Evolutionary conservation across 2,888 invertebrate genomes (phyloP), one percentile per base, ranked within the genome.

Genomic region (Vanessa cardui): DNA sequence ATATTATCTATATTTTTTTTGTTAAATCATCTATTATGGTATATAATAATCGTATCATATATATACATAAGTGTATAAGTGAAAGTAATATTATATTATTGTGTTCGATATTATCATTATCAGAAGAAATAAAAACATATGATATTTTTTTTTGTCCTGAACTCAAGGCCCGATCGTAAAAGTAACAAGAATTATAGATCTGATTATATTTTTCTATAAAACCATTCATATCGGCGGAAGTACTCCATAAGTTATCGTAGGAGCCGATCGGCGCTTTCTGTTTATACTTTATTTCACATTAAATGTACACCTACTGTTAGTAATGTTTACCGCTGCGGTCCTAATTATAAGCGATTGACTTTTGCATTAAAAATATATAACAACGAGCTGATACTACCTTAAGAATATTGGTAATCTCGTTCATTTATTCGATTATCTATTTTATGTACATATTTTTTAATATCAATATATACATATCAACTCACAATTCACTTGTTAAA

Each of bases 271-370:
- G 70, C 67, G 66, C 72, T 70, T 73, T 73, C 71, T 75, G 66
- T 76, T 71, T 77, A 72, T 71, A 71, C 75, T 74, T 72, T 69
- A 72, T 72, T 74, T 67, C 61, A 62, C 70, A 72, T 75, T 75
- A 72, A 70, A 63, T 31, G 69, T 58, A 62, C 62, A 66, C 63
- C 58, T 66, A 60, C 44, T 63, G 60, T 67, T 63, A 62, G 58
- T 69, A 66, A 66, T 69, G 58, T 58, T 66, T 58, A 66, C 64
- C 60, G 61, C 70, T 70, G 46, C 31, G 46, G 64, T 64, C 67
- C 61, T 70, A 70, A 67, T 70, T 67, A 68, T 52, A 62, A 54
- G 31, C 45, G 58, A 68, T 68, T 54, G 52, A 26, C 52, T 68
- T 62, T 33, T 59, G 52, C 46, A n/a, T 59, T 59, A 45, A n/a